Percentiles rank a stretch among this genome's conserved stretches.
Evolutionary conservation across 2,797 vertebrate species (phyloP).

Genomic region (Tympanoctomys barrerae): DNA sequence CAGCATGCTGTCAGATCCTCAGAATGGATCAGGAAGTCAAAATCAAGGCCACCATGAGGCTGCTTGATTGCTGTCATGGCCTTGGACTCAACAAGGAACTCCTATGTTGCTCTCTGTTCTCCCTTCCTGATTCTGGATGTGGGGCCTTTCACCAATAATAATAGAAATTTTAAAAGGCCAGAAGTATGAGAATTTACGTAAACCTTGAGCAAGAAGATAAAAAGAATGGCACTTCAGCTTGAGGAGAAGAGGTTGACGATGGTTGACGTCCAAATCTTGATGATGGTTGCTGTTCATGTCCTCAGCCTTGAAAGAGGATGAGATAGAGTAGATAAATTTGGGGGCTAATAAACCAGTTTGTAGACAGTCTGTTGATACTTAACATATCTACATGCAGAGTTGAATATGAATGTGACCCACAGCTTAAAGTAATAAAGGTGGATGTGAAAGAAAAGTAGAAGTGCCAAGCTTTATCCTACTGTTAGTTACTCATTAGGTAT

Average conservation of each 20-base stretch:
- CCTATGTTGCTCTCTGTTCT: neutral
- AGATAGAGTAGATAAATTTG: neutral
- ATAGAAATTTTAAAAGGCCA: neutral
- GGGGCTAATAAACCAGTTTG: neutral
- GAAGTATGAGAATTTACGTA: neutral
- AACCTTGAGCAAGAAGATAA: neutral
- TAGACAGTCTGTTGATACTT: neutral
- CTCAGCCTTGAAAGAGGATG: neutral
- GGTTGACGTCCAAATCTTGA: neutral
- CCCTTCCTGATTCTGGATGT: neutral
- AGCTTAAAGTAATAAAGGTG: neutral
- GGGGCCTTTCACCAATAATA: neutral
- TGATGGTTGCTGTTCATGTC: neutral
- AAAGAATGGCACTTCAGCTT: neutral
- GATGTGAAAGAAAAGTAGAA: neutral
- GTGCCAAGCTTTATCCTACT: neutral
- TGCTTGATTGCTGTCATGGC: neutral
- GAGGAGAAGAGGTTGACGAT: neutral
- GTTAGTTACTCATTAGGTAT: neutral
- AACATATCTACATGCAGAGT: neutral
- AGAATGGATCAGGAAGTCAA: constrained; percentile 9
- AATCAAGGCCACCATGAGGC: neutral
- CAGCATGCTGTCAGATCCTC: neutral
- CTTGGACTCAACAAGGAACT: neutral
- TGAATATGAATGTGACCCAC: neutral